Conservation (phyloP, 2,888 invertebrate genomes). For the Oligia strigilis region DNA sequence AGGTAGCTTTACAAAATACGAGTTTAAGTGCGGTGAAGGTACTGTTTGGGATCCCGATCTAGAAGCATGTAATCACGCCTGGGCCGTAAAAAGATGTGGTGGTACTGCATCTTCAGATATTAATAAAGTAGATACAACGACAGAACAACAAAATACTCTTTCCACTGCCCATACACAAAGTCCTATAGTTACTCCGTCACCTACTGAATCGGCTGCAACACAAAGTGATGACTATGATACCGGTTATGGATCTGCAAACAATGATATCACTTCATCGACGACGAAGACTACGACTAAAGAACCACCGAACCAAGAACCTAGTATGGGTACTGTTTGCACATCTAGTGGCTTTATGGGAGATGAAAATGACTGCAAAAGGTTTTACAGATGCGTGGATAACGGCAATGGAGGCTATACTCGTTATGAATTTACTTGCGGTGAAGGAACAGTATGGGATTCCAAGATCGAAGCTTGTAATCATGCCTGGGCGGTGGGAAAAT, state of each 20-base stretch:
- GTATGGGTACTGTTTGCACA: slow-evolving; percentile 67
- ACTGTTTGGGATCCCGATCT: slow-evolving; percentile 91
- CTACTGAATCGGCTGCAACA: slow-evolving; percentile 53
- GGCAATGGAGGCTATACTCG: slow-evolving; percentile 83
- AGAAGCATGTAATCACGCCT: slow-evolving; percentile 91
- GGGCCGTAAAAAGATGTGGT: slow-evolving; percentile 85
- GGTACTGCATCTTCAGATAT: slow-evolving; percentile 49
- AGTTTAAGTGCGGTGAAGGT: slow-evolving; percentile 92
- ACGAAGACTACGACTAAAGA: slow-evolving; percentile 54
- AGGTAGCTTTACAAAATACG: slow-evolving; percentile 90
- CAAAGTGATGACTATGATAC: slow-evolving; percentile 67
- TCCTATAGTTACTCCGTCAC: slow-evolving; percentile 57
- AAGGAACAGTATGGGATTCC: slow-evolving; percentile 91
- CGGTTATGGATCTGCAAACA: slow-evolving; percentile 68
- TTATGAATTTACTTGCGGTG: slow-evolving; percentile 90
- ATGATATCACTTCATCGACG: slow-evolving; percentile 36
- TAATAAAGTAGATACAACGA: slow-evolving; percentile 58
- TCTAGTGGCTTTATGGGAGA: slow-evolving; percentile 91
- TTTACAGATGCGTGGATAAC: slow-evolving; percentile 92
- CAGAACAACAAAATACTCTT: slow-evolving; percentile 46
- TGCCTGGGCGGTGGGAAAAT: slow-evolving; percentile 86
- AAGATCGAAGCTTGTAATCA: slow-evolving; percentile 90
- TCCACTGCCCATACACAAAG: slow-evolving; percentile 48
- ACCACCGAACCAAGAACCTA: slow-evolving; percentile 42
- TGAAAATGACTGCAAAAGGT: slow-evolving; percentile 91